Base-by-base conservation (phyloP, 92 coral and sea anemone species). In the Desmophyllum pertusum region DNA sequence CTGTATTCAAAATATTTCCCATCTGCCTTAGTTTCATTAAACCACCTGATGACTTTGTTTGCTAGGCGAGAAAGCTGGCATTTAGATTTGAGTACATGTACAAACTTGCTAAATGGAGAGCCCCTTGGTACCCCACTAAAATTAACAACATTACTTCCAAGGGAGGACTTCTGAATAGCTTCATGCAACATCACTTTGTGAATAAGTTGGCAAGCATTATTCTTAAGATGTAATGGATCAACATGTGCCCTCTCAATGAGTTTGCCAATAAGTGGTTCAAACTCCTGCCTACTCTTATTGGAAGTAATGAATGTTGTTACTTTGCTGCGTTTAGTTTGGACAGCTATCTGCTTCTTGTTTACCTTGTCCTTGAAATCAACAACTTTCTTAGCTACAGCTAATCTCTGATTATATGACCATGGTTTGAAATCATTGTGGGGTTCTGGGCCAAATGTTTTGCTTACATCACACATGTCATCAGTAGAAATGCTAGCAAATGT, bases 1-100 rank as follows among this genome's bases (percentile, higher is more conserved):
- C 84, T 37, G 29, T 91, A 91, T 38, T 63, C 82, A 83, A 91
- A 91, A 4, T 77, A 35, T 55, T 87, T 91, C 1, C 67, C 79
- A 83, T 40, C 79, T 59, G 73, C 94, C 76, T 87, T 84, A 30
- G 74, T 77, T 9, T 91, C 86, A 80, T 84, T 82, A 78, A 90
- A 87, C 93, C 90, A 86, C 33, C 52, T 77, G 31, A 81, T 67
- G 45, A 87, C 38, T 48, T 87, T 90, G 55, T 85, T 85, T 4
- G 86, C 84, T 9, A 73, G 67, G 46, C 79, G 46, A 61, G 81
- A 61, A 36, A 86, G 59, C 55, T 78, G 85, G 78, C 85, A 79
- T 57, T 86, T 80, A 50, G 86, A 57, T 74, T 48, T 81, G 36
- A 87, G 64, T 23, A 75, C 80, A 42, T 31, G 45, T 23, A 86